phyloP scores from a whole-genome alignment of 2,113 vertebrate species.

The Neodontobutis hainanensis region DNA sequence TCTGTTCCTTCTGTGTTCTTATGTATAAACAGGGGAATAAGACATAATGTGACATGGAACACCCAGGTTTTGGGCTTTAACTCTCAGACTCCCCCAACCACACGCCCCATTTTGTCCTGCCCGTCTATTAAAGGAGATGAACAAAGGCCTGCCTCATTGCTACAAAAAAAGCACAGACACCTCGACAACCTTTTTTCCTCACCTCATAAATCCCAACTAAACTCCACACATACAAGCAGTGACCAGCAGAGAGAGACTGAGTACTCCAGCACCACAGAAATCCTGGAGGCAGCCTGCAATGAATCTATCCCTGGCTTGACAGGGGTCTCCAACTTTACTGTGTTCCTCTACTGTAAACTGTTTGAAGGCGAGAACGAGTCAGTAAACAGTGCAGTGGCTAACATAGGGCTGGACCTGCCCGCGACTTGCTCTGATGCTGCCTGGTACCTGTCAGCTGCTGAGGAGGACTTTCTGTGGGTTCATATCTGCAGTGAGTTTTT shows the following conservation, averaged over 20 bases:
- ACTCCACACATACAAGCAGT: constrained; percentile 19
- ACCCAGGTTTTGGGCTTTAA: constrained; percentile 80
- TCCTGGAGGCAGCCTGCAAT: constrained; percentile 85
- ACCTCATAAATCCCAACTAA: constrained; percentile 25
- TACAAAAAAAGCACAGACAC: constrained; percentile 26
- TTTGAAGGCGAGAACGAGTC: constrained; percentile 73
- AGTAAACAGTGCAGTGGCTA: constrained; percentile 51
- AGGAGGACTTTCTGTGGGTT: constrained; percentile 85
- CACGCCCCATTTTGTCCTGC: constrained; percentile 82
- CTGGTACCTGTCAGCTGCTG: constrained; percentile 84
- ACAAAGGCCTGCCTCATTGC: constrained; percentile 6
- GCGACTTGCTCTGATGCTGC: constrained; percentile 83
- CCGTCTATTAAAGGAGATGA: constrained; percentile 48
- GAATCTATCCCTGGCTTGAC: constrained; percentile 79
- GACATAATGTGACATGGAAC: constrained; percentile 88
- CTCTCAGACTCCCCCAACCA: constrained; percentile 77
- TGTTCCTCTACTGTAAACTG: constrained; percentile 86
- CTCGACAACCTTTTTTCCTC: not conserved
- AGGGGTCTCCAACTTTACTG: constrained; percentile 87
- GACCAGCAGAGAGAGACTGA: constrained; percentile 38
- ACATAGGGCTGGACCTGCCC: constrained; percentile 72
- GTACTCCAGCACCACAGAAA: constrained; percentile 63
- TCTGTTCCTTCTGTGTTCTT: not conserved
- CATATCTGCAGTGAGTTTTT: constrained; percentile 86
- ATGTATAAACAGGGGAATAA: constrained; percentile 81